These are phyloP conservation scores for Spodoptera picta DNA, from an alignment of 2,888 invertebrate species.

Conservation along the genomic window DNA sequence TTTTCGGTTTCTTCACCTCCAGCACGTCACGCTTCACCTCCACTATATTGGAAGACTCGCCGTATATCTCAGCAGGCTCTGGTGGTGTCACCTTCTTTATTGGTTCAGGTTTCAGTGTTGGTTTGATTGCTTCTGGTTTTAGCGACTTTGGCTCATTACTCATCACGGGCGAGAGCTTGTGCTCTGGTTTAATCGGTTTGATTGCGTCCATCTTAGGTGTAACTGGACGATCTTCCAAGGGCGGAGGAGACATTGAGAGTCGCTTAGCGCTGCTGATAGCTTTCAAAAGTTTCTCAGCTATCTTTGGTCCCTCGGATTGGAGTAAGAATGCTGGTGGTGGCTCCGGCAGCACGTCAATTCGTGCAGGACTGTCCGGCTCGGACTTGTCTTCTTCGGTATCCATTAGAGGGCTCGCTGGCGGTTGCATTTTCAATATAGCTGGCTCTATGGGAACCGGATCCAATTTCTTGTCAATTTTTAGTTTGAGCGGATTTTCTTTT, in stretches of 20 bases:
- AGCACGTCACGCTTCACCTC: constrained; percentile 75
- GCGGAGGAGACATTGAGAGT: constrained; percentile 84
- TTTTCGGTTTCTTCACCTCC: constrained; percentile 77
- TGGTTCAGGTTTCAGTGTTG: constrained; percentile 67
- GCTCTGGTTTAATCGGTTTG: constrained; percentile 65
- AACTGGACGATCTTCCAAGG: constrained; percentile 70
- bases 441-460: constrained; percentile 63
- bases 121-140: constrained; percentile 65
- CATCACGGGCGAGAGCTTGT: constrained; percentile 64
- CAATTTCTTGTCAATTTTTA: constrained; percentile 59
- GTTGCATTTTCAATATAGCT: constrained; percentile 67
- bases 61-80: constrained; percentile 76
- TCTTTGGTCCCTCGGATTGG: constrained; percentile 88
- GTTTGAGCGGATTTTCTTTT: constrained; percentile 45
- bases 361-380: constrained; percentile 84
- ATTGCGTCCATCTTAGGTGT: constrained; percentile 75
- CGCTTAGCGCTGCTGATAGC: constrained; percentile 89
- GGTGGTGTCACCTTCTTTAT: constrained; percentile 69
- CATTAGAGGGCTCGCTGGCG: constrained; percentile 80
- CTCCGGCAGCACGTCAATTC: constrained; percentile 85
- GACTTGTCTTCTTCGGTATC: constrained; percentile 86
- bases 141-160: constrained; percentile 64
- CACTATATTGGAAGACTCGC: constrained; percentile 77
- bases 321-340: constrained; percentile 83
- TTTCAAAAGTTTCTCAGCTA: constrained; percentile 90